Evolutionary conservation across 2,113 vertebrate species (phyloP), one percentile per base, ranked within the genome.

Genomic region (Otus sunia): DNA sequence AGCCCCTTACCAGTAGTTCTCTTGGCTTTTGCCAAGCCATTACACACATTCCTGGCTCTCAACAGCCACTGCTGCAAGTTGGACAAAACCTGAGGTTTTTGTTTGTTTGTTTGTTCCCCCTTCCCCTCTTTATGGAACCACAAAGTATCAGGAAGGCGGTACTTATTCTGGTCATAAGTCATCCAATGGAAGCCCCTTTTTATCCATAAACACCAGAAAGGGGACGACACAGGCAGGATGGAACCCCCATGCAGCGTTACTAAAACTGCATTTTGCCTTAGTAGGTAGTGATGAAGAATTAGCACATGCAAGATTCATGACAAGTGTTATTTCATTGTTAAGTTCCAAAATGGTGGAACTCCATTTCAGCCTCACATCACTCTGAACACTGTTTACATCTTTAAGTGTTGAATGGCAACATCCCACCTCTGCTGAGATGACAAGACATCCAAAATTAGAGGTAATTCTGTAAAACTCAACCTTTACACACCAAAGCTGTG

Each of bases 181-280:
- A 56, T 29, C 14, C 75, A 76, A 60, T 4, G 2, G 69, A 88
- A 76, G 22, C 5, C 15, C 32, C 19, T 56, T 34, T 23, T 34
- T 67, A 81, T 6, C 12, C 34, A 37, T 25, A 49, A 96, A 59
- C 11, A 67, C 4, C 22, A 90, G 20, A 86, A 55, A 63, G 6
- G 4, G 6, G 8, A 85, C 30, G 82, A 53, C 73, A 13, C 14
- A 68, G 22, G 45, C 27, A 86, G 13, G 34, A 78, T 0, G 2
- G 5, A 78, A 14, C 36, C 11, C 21, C 9, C 43, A 75, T 19
- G 60, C 16, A 60, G 25, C 0, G 0, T 45, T 25, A 43, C 20
- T 56, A 64, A 64, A 79, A 49, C 21, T 23, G 21, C 41, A 36
- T 56, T 82, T 29, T 68, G 26, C 19, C 64, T 72, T 25, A 78